Evolutionary conservation across 2,113 vertebrate species (phyloP).

Genomic region (Protobothrops flavoviridis): DNA sequence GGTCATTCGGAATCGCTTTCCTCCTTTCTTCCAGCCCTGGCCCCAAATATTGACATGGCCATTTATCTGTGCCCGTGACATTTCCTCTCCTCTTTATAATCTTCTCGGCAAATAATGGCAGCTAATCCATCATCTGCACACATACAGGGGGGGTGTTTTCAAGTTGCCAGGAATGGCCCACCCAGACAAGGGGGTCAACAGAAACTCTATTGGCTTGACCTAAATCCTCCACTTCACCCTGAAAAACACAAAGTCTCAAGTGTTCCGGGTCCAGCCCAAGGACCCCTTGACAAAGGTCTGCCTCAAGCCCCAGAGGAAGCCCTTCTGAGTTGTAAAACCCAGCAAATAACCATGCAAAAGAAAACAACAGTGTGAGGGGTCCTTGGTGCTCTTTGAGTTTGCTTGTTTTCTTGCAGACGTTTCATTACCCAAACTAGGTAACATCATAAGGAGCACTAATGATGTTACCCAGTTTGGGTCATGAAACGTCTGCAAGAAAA

Average conservation of each 20-base stretch:
- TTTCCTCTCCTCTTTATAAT: conserved; percentile 54
- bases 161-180: conserved; percentile 5
- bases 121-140: conserved; percentile 29
- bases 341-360: background rate
- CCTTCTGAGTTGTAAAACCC: background rate
- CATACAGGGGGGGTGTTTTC: background rate
- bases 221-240: conserved; percentile 22
- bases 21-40: conserved; percentile 43
- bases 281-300: background rate
- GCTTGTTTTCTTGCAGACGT: background rate
- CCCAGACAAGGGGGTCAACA: conserved; percentile 16
- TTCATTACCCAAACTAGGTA: too few relatives aligned
- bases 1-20: background rate
- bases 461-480: background rate
- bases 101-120: conserved; percentile 49
- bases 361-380: background rate
- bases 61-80: conserved; percentile 55
- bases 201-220: background rate
- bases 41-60: conserved; percentile 47
- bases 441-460: background rate
- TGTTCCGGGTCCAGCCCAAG: background rate
- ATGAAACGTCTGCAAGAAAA: background rate
- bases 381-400: background rate
- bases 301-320: background rate
- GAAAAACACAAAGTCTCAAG: background rate